Evolutionary conservation across 2,797 vertebrate species (phyloP), one percentile per base, ranked within the genome.

Genomic region (Karalla daura): DNA sequence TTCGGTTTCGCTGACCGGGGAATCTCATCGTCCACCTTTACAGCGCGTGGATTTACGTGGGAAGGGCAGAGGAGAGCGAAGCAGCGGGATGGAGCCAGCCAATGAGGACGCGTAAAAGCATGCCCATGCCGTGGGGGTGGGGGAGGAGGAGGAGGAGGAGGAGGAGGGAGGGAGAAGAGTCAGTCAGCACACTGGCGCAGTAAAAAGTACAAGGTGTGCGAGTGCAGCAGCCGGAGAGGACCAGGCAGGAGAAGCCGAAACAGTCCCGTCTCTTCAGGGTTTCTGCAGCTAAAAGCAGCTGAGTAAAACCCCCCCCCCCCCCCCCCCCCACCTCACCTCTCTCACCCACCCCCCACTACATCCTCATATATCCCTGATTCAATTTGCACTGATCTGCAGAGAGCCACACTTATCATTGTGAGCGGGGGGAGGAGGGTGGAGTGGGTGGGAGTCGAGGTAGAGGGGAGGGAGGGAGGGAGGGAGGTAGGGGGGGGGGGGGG

Each of bases 321-420:
- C n/a, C n/a, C n/a, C n/a, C n/a, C n/a, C n/a, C n/a, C n/a, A n/a
- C n/a, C n/a, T n/a, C n/a, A n/a, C n/a, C n/a, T n/a, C n/a, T n/a
- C n/a, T n/a, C n/a, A n/a, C n/a, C n/a, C n/a, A n/a, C n/a, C 51
- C 70, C 46, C 60, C 37, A 17, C 56, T 84, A 76, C 81, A 70
- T 70, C 75, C 74, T 87, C 84, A 80, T 87, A 81, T 81, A 74
- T 76, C 89, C 83, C 78, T 76, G 81, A 92, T 90, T 92, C 83
- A 88, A 90, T 91, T 92, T 90, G 86, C 75, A 87, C 72, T 70
- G 86, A 92, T 91, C 85, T 88, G 85, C 83, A 76, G 81, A 88
- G 85, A 76, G 78, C 69, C 18, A 61, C 85, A 86, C 84, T 89
- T 83, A 88, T 87, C 86, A 86, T 70, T 81, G 84, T 84, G 82